Conservation (phyloP, 37 sponge, comb jelly and placozoan species). For the Theonella swinhoei region DNA sequence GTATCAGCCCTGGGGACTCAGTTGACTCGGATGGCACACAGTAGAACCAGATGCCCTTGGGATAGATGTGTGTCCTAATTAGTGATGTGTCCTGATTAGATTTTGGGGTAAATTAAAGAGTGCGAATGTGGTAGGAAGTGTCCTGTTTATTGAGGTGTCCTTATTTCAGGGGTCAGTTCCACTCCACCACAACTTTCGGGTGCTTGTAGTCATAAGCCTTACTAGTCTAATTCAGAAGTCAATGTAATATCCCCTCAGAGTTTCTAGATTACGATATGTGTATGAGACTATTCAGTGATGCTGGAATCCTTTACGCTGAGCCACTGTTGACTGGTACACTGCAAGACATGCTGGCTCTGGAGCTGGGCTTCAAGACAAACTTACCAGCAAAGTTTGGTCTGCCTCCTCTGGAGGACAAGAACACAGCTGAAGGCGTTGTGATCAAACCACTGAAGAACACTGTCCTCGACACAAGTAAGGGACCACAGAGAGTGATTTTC, state of each 20-base stretch:
- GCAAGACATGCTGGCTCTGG: constrained; percentile 37
- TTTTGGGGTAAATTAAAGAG: too few species aligned
- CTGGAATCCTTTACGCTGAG: constrained; percentile 37
- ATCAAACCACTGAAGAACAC: constrained; percentile 35
- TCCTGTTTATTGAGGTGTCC: too few species aligned
- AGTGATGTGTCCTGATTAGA: too few species aligned
- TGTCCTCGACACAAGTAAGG: constrained; percentile 16
- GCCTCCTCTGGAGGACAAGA: constrained; percentile 36
- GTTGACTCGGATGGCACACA: too few species aligned
- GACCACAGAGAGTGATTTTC: constrained; percentile 39
- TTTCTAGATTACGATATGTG: constrained; percentile 49
- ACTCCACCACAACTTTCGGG: too few species aligned
- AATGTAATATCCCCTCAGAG: constrained; percentile 2
- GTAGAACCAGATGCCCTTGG: too few species aligned
- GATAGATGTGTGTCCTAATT: too few species aligned
- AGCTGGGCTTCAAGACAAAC: constrained; percentile 33
- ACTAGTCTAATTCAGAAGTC: too few species aligned
- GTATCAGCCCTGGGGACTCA: too few species aligned
- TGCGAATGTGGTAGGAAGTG: too few species aligned
- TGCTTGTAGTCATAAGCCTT: too few species aligned
- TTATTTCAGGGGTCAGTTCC: too few species aligned
- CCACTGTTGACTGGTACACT: constrained; percentile 40
- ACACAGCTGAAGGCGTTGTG: constrained; percentile 54
- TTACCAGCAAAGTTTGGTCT: constrained; percentile 36
- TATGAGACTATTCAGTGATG: neutral